These are phyloP conservation scores for Cynocephalus volans DNA, from an alignment of 2,113 vertebrate species.

Conservation along the genomic window DNA sequence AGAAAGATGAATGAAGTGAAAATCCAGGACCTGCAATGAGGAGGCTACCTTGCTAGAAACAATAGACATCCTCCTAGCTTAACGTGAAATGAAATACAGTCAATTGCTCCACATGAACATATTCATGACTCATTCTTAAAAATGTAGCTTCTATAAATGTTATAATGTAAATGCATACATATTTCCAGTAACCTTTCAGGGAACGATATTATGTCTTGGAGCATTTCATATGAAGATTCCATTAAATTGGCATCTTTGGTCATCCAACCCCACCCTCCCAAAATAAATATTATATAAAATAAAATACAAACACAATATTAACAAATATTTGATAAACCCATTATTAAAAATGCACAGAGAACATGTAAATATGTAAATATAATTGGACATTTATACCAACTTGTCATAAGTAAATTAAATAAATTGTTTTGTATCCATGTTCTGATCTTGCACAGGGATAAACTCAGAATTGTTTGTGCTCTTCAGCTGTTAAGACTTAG, in stretches of 20 bases:
- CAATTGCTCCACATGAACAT: not conserved
- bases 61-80: not conserved
- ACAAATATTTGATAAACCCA: not conserved
- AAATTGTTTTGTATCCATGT: not conserved
- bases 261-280: not conserved
- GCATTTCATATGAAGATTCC: not conserved
- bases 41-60: not conserved
- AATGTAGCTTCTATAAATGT: not conserved
- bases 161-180: not conserved
- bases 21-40: not conserved
- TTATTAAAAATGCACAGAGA: not conserved
- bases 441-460: not conserved
- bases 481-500: not conserved
- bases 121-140: not conserved
- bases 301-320: conserved; percentile 16
- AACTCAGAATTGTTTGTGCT: not conserved
- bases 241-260: not conserved
- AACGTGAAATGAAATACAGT: not conserved
- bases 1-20: not conserved
- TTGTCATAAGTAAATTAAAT: not conserved
- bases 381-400: not conserved
- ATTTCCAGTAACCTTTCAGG: not conserved
- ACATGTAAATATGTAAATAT: not conserved
- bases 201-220: not conserved
- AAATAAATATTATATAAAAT: not conserved